These are phyloP conservation scores for Hepsetus odoe DNA, from an alignment of 2,113 vertebrate genomes.

Conservation along the genomic window DNA sequence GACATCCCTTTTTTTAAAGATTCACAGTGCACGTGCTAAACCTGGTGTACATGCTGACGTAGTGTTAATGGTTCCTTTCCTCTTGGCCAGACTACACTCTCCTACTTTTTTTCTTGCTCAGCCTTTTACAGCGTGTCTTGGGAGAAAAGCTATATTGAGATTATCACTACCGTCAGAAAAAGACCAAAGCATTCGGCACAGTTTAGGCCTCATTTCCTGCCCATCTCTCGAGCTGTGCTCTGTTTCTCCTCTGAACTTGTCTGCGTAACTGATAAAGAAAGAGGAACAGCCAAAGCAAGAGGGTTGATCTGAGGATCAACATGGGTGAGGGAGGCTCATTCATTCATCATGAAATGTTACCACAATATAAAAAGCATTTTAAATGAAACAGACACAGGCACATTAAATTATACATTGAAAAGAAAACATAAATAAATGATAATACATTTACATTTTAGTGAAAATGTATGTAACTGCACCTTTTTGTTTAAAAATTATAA, in stretches of 20 bases:
- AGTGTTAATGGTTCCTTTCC: background rate
- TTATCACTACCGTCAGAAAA: slow-evolving; percentile 34
- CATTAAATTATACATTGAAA: too few species aligned
- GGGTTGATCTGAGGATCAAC: background rate
- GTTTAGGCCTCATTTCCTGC: slow-evolving; percentile 55
- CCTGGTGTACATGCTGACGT: too few species aligned
- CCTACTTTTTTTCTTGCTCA: too few species aligned
- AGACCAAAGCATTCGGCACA: slow-evolving; percentile 20
- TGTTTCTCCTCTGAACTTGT: background rate
- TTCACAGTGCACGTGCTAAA: too few species aligned
- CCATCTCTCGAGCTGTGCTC: slow-evolving; percentile 29
- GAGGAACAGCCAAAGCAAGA: background rate
- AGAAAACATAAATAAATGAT: too few species aligned
- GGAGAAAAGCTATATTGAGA: slow-evolving; percentile 50
- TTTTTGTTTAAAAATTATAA: too few species aligned
- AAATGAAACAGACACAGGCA: too few species aligned
- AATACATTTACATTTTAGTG: too few species aligned
- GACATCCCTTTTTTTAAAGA: too few species aligned
- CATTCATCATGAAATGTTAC: too few species aligned
- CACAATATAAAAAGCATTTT: too few species aligned
- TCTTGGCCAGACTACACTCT: background rate
- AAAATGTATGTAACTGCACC: too few species aligned
- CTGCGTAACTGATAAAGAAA: background rate
- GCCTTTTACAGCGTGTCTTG: background rate
- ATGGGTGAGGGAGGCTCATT: background rate